Evolutionary conservation across 2,888 invertebrate species (phyloP).

Genomic region (Molorchus minor): DNA sequence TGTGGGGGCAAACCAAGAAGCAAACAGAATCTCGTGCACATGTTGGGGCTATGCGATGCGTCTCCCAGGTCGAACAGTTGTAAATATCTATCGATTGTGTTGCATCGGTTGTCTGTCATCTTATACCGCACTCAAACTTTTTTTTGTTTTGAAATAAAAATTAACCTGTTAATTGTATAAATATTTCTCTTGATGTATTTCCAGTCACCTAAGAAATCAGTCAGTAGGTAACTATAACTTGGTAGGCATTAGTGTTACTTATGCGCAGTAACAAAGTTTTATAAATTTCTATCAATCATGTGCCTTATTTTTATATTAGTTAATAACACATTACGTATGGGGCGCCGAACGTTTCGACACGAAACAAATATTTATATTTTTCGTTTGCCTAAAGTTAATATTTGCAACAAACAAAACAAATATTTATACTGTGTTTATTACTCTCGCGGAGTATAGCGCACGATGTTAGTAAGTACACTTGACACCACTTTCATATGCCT

Average conservation of each 20-base stretch:
- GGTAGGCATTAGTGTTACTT: too few relatives aligned
- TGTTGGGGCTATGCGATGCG: constrained; percentile 49
- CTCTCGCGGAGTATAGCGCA: constrained; percentile 15
- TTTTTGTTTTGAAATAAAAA: too few relatives aligned
- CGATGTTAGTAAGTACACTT: background rate
- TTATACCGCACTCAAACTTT: too few relatives aligned
- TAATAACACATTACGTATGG: background rate
- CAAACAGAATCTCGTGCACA: constrained; percentile 51
- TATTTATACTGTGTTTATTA: constrained; percentile 35
- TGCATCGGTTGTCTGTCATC: too few relatives aligned
- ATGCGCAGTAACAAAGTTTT: too few relatives aligned
- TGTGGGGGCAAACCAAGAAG: too few relatives aligned
- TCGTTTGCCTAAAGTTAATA: constrained; percentile 33
- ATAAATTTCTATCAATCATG: too few relatives aligned
- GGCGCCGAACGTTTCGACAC: constrained; percentile 28
- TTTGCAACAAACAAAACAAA: constrained; percentile 33
- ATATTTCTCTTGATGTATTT: too few relatives aligned
- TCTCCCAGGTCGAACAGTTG: constrained; percentile 43
- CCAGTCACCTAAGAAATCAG: too few relatives aligned
- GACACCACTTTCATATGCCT: background rate
- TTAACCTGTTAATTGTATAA: too few relatives aligned
- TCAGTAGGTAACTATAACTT: too few relatives aligned
- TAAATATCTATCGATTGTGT: too few relatives aligned
- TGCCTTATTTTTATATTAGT: background rate
- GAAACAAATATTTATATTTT: constrained; percentile 31